These are phyloP conservation scores for Epinotia demarniana DNA, from an alignment of 2,888 invertebrate species.

Conservation along the genomic window DNA sequence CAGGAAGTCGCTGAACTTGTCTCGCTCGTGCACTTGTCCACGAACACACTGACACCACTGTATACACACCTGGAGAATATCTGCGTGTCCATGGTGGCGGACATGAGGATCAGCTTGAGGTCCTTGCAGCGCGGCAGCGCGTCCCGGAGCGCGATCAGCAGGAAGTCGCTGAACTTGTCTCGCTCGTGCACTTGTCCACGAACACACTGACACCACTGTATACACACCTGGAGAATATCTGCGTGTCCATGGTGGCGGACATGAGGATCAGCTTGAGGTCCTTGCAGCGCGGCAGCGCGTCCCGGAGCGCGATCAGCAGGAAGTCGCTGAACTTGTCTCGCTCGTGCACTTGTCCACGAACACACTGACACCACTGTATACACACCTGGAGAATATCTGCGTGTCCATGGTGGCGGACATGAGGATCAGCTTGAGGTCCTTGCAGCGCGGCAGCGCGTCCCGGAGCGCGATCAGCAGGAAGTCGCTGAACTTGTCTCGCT, in stretches of 20 bases:
- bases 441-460: conserved; percentile 88
- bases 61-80: conserved; percentile 86
- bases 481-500: conserved; percentile 95
- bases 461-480: conserved; percentile 94
- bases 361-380: neutral
- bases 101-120: conserved; percentile 95
- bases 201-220: no score
- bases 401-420: conserved; percentile 98
- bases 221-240: conserved; percentile 87
- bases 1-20: conserved; percentile 96
- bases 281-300: conserved; percentile 88
- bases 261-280: conserved; percentile 94
- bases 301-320: conserved; percentile 92
- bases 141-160: conserved; percentile 93
- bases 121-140: conserved; percentile 88
- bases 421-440: conserved; percentile 91
- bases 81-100: conserved; percentile 94
- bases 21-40: no score
- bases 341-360: no score
- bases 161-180: conserved; percentile 96
- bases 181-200: no score
- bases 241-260: conserved; percentile 96
- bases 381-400: conserved; percentile 88
- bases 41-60: no score
- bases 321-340: conserved; percentile 97